Evolutionary conservation across 1,140 invertebrate genomes (phyloP), one percentile per base, ranked within the genome.

Genomic region (Tetraneura akinire): DNA sequence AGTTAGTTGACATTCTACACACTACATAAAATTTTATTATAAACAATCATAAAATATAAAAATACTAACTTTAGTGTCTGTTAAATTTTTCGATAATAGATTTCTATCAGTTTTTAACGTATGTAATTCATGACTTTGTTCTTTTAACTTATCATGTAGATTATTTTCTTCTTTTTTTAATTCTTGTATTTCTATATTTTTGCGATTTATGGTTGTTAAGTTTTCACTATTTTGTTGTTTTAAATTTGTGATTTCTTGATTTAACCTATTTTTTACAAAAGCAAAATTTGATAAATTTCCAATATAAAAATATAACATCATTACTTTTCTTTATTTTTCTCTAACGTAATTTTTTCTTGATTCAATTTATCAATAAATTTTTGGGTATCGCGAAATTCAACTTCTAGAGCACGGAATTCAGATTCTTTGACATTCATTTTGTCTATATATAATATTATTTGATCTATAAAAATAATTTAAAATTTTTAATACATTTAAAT

Each of bases 271-370:
- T 37, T 4, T n/a, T 4, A 37, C 32, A 37, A 8, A 37, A 37
- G 3, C 8, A 37, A 37, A 37, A 45, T 66, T 21, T 23, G 37
- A 55, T 57, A 11, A 78, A 78, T 26, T 6, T 0, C 47, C 6
- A 23, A 16, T 62, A 16, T 57, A 42, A 74, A 23, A 16, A 57
- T 21, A 55, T 9, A 49, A 21, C 21, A 42, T 42, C 3, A 11
- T 42, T 62, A 78, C 74, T 78, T 78, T 62, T 78, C 74, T 21
- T 47, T 78, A 47, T 62, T 78, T 62, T 78, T 78, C n/a, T 45
- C 42, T 11, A 78, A 45, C 16, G 8, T 26, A 26, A 26, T 45
- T 78, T 45, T 62, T 5, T 60, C 55, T 78, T 47, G 21, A 45
- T 62, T 26, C 21, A 62, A 42, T 26, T 45, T 45, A 18, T 78